These are phyloP conservation scores for Listronotus oregonensis DNA, from an alignment of 1,140 invertebrate species.

Conservation along the genomic window DNA sequence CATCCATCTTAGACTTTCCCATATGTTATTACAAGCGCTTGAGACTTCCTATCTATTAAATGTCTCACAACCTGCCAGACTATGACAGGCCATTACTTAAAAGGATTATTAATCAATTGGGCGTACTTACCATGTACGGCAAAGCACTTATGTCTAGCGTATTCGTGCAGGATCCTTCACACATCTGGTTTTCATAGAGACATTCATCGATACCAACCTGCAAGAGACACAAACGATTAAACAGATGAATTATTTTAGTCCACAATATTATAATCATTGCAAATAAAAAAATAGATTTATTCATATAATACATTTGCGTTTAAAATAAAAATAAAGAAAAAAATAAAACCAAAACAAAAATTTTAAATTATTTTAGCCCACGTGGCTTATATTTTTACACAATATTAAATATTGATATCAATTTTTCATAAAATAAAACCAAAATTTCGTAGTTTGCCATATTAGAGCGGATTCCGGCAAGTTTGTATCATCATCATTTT, in stretches of 20 bases:
- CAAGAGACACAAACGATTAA: background rate
- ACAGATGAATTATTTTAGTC: background rate
- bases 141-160: constrained; percentile 83
- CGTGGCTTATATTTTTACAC: no score
- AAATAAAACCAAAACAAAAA: no score
- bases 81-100: constrained; percentile 22
- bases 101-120: constrained; percentile 1
- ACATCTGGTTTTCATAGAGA: constrained; percentile 91
- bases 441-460: no score
- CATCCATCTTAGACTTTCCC: no score
- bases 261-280: no score
- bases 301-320: background rate
- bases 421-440: no score
- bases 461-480: no score
- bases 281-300: background rate
- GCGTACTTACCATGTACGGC: constrained; percentile 80
- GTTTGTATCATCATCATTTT: no score
- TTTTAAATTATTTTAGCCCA: no score
- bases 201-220: constrained; percentile 90
- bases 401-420: no score
- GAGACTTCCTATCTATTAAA: no score
- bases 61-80: constrained; percentile 9
- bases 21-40: no score
- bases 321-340: background rate
- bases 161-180: constrained; percentile 95